Evolutionary conservation across 1,140 invertebrate genomes (phyloP).

Genomic region (Caerostris darwini): DNA sequence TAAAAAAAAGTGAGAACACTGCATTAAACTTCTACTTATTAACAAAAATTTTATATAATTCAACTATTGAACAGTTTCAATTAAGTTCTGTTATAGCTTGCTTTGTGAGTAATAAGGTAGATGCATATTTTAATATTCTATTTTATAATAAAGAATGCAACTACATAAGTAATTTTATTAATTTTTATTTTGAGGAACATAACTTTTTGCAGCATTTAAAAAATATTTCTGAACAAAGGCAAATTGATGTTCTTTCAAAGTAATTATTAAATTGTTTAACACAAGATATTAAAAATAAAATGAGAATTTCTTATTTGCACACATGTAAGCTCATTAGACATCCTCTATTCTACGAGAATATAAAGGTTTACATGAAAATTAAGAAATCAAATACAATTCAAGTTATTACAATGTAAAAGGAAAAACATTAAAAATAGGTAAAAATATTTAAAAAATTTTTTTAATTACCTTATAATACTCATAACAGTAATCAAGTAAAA

Average conservation of each 20-base stretch:
- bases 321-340: constrained; percentile 23
- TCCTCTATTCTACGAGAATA: neutral
- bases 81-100: too few relatives aligned
- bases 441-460: too few relatives aligned
- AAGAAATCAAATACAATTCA: neutral
- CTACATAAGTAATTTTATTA: neutral
- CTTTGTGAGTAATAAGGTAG: too few relatives aligned
- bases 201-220: neutral
- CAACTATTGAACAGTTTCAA: too few relatives aligned
- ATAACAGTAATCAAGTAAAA: too few relatives aligned
- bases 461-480: neutral
- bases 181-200: neutral
- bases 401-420: too few relatives aligned
- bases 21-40: too few relatives aligned
- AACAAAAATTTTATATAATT: too few relatives aligned
- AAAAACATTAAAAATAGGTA: too few relatives aligned
- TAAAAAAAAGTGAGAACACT: too few relatives aligned
- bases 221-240: neutral
- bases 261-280: neutral
- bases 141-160: too few relatives aligned
- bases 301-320: neutral
- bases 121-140: too few relatives aligned
- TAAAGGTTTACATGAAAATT: neutral
- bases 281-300: neutral
- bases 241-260: neutral